phyloP scores from a whole-genome alignment of 2,888 invertebrate genomes.

The Strigamia crassipes region DNA sequence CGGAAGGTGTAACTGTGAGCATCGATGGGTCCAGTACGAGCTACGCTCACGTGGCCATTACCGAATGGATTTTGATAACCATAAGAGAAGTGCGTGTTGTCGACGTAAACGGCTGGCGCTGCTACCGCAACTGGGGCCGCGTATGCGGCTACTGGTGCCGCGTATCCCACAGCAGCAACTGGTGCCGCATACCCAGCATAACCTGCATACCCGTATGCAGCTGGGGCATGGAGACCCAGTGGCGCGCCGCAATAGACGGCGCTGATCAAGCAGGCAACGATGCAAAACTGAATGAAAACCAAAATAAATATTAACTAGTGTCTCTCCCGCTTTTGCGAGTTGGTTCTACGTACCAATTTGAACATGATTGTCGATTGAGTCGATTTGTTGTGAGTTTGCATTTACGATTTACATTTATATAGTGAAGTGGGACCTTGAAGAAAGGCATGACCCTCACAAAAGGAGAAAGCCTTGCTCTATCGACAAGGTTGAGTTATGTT shows the following conservation, averaged over 20 bases:
- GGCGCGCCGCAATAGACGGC: not conserved
- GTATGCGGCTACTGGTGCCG: not conserved
- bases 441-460: not conserved
- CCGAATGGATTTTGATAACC: constrained; percentile 43
- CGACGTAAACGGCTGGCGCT: not conserved
- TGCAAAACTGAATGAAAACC: not conserved
- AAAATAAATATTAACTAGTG: not conserved
- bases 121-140: constrained; percentile 6
- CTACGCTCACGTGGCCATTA: constrained; percentile 37
- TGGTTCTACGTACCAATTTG: not conserved
- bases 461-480: constrained; percentile 18
- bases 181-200: not conserved
- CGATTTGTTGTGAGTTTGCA: not conserved
- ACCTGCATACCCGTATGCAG: too few relatives aligned
- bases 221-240: constrained; percentile 8
- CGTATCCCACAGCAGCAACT: not conserved
- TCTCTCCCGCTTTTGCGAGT: not conserved
- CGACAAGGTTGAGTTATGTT: constrained; percentile 11
- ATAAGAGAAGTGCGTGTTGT: constrained; percentile 44
- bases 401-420: not conserved
- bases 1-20: constrained; percentile 43
- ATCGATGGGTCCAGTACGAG: constrained; percentile 43
- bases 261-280: constrained; percentile 17
- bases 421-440: not conserved
- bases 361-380: not conserved